Conservation (phyloP, 2,888 invertebrate genomes). For the Drosophila prostipennis region DNA sequence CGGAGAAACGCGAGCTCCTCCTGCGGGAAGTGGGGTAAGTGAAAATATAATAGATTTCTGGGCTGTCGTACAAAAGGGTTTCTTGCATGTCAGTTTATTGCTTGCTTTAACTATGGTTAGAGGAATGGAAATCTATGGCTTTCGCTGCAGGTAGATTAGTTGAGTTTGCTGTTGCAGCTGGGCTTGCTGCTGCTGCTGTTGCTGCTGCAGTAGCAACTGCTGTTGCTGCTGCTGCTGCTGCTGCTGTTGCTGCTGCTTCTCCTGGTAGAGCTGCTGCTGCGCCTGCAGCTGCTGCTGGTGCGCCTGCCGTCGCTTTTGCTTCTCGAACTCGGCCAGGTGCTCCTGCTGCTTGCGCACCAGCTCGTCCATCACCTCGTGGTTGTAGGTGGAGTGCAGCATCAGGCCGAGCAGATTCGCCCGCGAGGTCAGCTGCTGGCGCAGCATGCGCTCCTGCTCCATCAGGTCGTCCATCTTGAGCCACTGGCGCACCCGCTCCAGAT, state of each 20-base stretch:
- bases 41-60: neutral
- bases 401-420: constrained; percentile 96
- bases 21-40: neutral
- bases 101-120: neutral
- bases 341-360: constrained; percentile 84
- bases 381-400: constrained; percentile 98
- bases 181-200: constrained; percentile 61
- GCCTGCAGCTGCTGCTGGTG: constrained; percentile 50
- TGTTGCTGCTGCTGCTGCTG: constrained; percentile 47
- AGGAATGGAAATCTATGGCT: constrained; percentile 17
- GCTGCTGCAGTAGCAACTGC: constrained; percentile 48
- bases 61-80: constrained; percentile 28
- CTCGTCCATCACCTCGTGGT: constrained; percentile 95
- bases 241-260: constrained; percentile 68
- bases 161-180: neutral
- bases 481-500: constrained; percentile 95
- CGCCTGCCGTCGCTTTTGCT: constrained; percentile 59
- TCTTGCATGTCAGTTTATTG: constrained; percentile 28
- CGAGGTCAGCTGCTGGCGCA: constrained; percentile 89
- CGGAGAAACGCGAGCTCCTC: constrained; percentile 14
- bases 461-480: constrained; percentile 97
- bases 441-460: constrained; percentile 95
- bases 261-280: constrained; percentile 39
- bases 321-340: constrained; percentile 72
- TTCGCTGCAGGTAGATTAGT: constrained; percentile 13